A percentile compares a stretch with the other conserved stretches of the same genome.
Conservation (phyloP, 2,888 invertebrate genomes). For the Calameuta pallipes region DNA sequence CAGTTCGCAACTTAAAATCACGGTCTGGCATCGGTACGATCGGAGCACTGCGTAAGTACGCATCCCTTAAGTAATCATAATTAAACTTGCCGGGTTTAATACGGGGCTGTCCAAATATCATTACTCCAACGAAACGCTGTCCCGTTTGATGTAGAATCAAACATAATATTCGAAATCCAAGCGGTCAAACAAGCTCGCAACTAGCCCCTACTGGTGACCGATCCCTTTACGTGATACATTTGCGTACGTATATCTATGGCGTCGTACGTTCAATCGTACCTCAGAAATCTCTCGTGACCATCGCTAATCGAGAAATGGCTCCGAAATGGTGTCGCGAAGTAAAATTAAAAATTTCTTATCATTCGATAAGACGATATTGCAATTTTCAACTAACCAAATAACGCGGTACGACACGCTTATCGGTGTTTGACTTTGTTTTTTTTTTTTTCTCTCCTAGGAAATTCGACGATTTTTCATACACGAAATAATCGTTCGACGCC, state of each 20-base stretch:
- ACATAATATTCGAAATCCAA: slow-evolving; percentile 35
- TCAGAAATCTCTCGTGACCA: not conserved
- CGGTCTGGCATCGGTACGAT: not conserved
- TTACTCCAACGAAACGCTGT: slow-evolving; percentile 24
- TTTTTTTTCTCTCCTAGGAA: not conserved
- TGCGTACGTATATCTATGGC: not conserved
- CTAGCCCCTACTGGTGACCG: not conserved
- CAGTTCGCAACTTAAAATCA: not conserved
- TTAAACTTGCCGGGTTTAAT: slow-evolving; percentile 6
- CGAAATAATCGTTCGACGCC: fast-evolving
- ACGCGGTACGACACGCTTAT: no score
- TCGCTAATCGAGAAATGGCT: not conserved
- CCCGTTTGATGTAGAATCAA: slow-evolving; percentile 34
- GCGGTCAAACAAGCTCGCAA: slow-evolving; percentile 3
- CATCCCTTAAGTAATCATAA: slow-evolving; percentile 3
- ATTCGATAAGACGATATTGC: not conserved
- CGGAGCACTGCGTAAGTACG: not conserved
- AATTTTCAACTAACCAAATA: not conserved
- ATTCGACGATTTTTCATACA: not conserved
- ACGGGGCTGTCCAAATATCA: slow-evolving; percentile 39
- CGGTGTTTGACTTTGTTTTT: not conserved
- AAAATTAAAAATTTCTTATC: not conserved
- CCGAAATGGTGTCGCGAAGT: not conserved
- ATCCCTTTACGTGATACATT: not conserved
- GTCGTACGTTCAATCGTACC: not conserved